phyloP scores from a whole-genome alignment of 2,113 vertebrate species.

The Mola mola region DNA sequence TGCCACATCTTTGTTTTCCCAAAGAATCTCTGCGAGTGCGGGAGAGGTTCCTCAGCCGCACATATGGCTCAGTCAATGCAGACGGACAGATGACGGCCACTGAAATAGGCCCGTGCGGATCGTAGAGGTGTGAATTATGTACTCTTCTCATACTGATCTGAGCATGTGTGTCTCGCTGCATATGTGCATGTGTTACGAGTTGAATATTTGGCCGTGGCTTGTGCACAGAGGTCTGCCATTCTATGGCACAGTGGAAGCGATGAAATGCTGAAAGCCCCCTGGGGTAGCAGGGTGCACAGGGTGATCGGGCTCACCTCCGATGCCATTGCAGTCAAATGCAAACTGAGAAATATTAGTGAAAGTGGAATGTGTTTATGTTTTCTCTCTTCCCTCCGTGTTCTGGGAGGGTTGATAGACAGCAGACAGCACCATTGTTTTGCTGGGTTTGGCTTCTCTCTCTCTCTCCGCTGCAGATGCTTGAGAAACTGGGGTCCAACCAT shows the following conservation, averaged over 20 bases:
- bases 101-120: constrained; percentile 32
- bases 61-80: constrained; percentile 18
- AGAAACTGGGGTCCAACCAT: constrained; percentile 52
- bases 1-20: constrained; percentile 45
- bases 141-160: constrained; percentile 46
- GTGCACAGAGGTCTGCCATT: constrained; percentile 54
- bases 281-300: constrained; percentile 74
- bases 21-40: constrained; percentile 34
- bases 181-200: neutral
- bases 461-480: constrained; percentile 44
- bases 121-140: constrained; percentile 64
- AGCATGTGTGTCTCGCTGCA: neutral
- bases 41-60: constrained; percentile 19
- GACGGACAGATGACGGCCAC: constrained; percentile 50
- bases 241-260: constrained; percentile 45
- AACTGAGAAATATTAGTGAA: constrained; percentile 12
- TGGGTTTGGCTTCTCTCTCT: constrained; percentile 40
- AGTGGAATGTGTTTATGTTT: neutral
- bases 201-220: constrained; percentile 27
- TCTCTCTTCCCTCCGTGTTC: constrained; percentile 15
- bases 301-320: constrained; percentile 63
- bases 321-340: constrained; percentile 4
- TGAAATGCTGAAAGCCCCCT: constrained; percentile 49
- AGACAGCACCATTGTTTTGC: constrained; percentile 42
- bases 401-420: constrained; percentile 25